A percentile compares a stretch with the other conserved stretches of the same genome.
phyloP scores from a whole-genome alignment of 2,797 vertebrate species.

The Borostomias antarcticus region DNA sequence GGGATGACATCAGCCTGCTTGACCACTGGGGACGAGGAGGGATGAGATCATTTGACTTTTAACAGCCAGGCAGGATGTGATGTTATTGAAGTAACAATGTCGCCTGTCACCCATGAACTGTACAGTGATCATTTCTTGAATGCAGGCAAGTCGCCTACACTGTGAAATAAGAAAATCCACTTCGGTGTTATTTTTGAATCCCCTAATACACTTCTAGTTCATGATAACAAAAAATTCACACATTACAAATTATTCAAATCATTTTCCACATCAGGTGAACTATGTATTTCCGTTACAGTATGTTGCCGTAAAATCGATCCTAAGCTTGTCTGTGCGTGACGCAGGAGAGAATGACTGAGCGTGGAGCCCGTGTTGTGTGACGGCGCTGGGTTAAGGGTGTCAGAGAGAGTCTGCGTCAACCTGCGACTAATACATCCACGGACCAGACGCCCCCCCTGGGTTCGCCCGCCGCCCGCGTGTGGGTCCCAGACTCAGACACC shows the following conservation, averaged over 20 bases:
- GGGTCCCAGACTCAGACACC: constrained; percentile 20
- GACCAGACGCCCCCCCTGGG: no score
- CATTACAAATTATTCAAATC: no score
- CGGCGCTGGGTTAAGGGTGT: no score
- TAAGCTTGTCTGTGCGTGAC: no score
- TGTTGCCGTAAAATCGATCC: no score
- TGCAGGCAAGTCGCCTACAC: neutral
- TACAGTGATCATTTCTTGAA: neutral
- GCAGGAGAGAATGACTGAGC: no score
- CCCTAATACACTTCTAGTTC: neutral
- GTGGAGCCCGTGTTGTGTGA: no score
- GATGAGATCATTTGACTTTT: constrained; percentile 26
- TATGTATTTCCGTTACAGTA: no score
- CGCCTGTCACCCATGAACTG: neutral
- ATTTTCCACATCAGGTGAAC: neutral
- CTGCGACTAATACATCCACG: no score
- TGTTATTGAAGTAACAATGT: constrained; percentile 16
- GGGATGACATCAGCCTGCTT: constrained; percentile 12
- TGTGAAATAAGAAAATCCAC: no score
- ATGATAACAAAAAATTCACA: neutral
- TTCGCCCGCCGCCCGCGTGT: neutral
- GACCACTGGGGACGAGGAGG: neutral
- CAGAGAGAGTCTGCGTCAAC: no score
- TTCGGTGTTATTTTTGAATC: no score
- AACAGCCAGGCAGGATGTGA: constrained; percentile 16